Evolutionary conservation across 2,888 invertebrate genomes (phyloP).

Genomic region (Scelioninae gen. 1): DNA sequence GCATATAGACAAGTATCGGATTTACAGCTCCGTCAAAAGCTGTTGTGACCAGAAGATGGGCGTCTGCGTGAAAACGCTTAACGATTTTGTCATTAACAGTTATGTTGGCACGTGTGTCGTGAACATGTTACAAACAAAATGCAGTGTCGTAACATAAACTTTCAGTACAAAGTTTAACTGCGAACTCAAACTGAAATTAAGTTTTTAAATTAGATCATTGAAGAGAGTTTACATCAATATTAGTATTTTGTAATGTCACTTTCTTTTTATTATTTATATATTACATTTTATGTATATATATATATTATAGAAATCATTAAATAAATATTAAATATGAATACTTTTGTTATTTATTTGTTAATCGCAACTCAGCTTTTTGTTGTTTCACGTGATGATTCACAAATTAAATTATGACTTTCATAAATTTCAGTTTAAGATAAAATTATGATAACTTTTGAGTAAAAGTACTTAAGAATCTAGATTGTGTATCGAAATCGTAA

Average conservation of each 20-base stretch:
- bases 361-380: too few species aligned
- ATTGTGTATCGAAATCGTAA: too few species aligned
- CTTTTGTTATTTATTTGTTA: too few species aligned
- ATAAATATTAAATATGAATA: too few species aligned
- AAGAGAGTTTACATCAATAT: neutral
- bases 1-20: too few species aligned
- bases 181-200: constrained; percentile 34
- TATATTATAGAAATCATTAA: too few species aligned
- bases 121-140: constrained; percentile 39
- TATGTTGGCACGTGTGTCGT: constrained; percentile 21
- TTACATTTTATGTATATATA: too few species aligned
- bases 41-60: constrained; percentile 10
- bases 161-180: constrained; percentile 26
- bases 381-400: too few species aligned
- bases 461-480: too few species aligned
- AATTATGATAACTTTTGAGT: too few species aligned
- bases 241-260: neutral
- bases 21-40: constrained; percentile 18
- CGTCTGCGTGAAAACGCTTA: constrained; percentile 2
- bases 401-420: too few species aligned
- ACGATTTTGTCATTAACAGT: constrained; percentile 50
- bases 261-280: neutral
- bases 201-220: constrained; percentile 4
- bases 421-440: too few species aligned
- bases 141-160: constrained; percentile 29